Base-by-base conservation (phyloP, 2,113 vertebrate genomes). In the Aegotheles bennettii region DNA sequence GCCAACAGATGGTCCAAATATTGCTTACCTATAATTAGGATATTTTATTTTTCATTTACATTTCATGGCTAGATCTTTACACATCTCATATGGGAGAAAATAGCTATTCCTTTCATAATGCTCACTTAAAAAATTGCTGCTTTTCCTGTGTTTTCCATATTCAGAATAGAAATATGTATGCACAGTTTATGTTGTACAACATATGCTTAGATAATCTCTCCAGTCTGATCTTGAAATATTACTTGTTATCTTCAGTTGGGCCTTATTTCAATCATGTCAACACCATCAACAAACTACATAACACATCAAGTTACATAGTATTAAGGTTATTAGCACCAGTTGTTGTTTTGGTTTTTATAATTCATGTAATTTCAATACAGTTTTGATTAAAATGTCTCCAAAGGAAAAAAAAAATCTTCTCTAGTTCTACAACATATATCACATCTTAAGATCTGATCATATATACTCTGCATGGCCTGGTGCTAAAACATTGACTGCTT, bases 291-390 rank as follows among this genome's bases (percentile, higher is more conserved):
- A 80, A 79, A 51, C 88, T 76, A 65, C 71, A n/a, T 93, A 92
- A 94, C 82, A 85, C 70, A 6, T 64, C 84, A 86, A 79, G 86
- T 40, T 78, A 8, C 73, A 31, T 2, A 84, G 48, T 84, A 95
- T 91, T 96, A 90, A 96, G 96, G 35, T 93, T 96, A 97, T 91
- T 94, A 91, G 85, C 84, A 91, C 48, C 93, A 94, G 86, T 94
- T 95, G 91, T 71, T 90, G 57, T 42, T 77, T 50, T 38, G n/a
- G 43, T 47, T 79, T 82, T 96, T 57, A 70, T 60, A 91, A 54
- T 26, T 56, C 33, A 4, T 75, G 78, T 50, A 68, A 93, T 79
- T 92, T 86, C 74, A 93, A 36, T 40, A 24, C 10, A 59, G 77
- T 87, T 96, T 74, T 63, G 87, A 93, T 86, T 56, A 84, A 94